phyloP scores from a whole-genome alignment of 2,113 vertebrate species.

The Melanocharis versteri region DNA sequence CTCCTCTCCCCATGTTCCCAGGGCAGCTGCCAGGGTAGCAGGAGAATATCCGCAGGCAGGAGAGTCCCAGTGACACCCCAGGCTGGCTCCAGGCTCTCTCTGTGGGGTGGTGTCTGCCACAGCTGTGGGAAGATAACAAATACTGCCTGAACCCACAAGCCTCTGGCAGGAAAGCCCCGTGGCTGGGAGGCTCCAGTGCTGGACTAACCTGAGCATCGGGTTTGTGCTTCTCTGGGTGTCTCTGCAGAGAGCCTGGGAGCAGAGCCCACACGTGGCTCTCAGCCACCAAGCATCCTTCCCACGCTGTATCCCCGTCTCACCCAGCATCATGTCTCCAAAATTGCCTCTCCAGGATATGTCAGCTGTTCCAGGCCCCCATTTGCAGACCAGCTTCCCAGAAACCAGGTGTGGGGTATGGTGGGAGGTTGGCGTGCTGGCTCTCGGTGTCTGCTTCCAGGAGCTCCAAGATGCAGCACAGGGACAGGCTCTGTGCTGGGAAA shows the following conservation, averaged over 20 bases:
- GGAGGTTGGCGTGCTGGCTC: not conserved
- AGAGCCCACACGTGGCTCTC: not conserved
- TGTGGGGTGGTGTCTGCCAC: not conserved
- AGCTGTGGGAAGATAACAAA: not conserved
- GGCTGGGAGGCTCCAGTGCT: accelerated
- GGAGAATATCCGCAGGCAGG: accelerated
- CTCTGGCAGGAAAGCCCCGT: not conserved
- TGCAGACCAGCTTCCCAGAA: not conserved
- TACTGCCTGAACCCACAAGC: no score
- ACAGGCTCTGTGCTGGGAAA: not conserved
- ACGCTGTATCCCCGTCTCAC: accelerated
- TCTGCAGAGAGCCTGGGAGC: not conserved
- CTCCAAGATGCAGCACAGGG: not conserved
- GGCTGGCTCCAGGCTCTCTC: not conserved
- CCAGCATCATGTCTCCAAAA: not conserved
- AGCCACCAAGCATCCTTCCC: not conserved
- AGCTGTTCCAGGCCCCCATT: not conserved
- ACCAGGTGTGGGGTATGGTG: accelerated
- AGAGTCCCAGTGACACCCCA: not conserved
- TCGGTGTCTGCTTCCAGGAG: not conserved
- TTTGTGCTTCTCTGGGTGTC: accelerated
- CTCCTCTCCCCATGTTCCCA: not conserved
- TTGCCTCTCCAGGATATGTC: not conserved
- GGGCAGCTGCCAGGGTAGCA: not conserved
- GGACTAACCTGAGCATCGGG: accelerated